phyloP scores from a whole-genome alignment of 2,888 invertebrate species.

The Tenthredo mesomela region DNA sequence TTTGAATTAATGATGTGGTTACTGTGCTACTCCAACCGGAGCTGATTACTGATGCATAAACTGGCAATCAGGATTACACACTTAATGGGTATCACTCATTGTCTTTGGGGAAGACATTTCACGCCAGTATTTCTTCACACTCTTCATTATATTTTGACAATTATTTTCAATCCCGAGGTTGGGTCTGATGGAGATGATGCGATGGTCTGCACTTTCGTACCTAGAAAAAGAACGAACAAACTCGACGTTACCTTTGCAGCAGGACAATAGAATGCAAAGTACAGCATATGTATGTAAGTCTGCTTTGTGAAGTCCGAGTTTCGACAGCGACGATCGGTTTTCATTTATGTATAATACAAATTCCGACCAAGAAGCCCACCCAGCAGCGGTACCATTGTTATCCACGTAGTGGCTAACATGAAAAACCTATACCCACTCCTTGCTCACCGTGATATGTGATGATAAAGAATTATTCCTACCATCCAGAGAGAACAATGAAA shows the following conservation, averaged over 20 bases:
- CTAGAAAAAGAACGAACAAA: background rate
- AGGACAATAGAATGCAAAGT: slow-evolving; percentile 28
- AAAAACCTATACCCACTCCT: background rate
- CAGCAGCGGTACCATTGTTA: slow-evolving; percentile 30
- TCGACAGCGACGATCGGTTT: slow-evolving; percentile 35
- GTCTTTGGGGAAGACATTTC: background rate
- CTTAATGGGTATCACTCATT: background rate
- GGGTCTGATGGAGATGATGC: background rate
- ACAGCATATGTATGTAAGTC: background rate
- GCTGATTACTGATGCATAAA: slow-evolving; percentile 5
- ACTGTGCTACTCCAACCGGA: background rate
- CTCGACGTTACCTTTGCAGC: background rate
- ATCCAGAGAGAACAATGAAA: background rate
- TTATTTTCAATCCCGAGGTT: background rate
- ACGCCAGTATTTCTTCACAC: too few species aligned
- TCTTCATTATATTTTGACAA: background rate
- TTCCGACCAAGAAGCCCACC: slow-evolving; percentile 39
- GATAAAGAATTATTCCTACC: background rate
- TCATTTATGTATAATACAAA: slow-evolving; percentile 39
- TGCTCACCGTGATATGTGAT: background rate
- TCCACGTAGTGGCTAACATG: background rate
- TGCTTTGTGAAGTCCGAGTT: slow-evolving; percentile 12
- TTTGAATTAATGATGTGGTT: slow-evolving; percentile 38
- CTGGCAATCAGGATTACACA: slow-evolving; percentile 1
- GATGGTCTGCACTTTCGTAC: background rate